Evolutionary conservation across 2,113 vertebrate species (phyloP).

Genomic region (Pavo muticus): DNA sequence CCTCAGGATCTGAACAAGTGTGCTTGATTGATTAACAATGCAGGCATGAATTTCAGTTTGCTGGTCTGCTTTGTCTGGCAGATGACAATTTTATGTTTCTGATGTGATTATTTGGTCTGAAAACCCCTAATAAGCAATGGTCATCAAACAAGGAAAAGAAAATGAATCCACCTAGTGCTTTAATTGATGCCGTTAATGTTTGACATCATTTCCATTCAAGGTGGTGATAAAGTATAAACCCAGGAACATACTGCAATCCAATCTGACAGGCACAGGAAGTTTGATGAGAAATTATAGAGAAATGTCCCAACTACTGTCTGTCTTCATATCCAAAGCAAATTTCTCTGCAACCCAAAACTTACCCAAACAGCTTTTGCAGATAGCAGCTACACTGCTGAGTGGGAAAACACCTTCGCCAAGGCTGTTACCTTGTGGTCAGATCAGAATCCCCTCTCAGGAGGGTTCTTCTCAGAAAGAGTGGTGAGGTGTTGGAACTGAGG

Average conservation of each 20-base stretch:
- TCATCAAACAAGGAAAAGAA: slow-evolving; percentile 8
- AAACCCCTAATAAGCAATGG: slow-evolving; percentile 22
- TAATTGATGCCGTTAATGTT: slow-evolving; percentile 11
- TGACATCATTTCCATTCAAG: slow-evolving; percentile 11
- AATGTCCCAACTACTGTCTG: neutral
- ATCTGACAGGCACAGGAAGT: neutral
- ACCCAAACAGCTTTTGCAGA: neutral
- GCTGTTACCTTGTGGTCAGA: neutral
- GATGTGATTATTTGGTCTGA: slow-evolving; percentile 32
- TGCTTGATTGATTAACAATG: neutral
- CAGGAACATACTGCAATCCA: slow-evolving; percentile 1
- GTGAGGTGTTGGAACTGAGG: too few species aligned
- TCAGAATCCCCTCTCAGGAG: neutral
- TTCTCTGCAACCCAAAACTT: neutral
- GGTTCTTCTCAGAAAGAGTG: too few species aligned
- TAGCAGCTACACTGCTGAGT: neutral
- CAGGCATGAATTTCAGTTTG: slow-evolving; percentile 21
- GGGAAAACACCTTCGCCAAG: neutral
- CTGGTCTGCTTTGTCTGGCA: neutral
- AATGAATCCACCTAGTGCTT: slow-evolving; percentile 38
- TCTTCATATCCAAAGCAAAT: neutral
- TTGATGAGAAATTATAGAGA: neutral
- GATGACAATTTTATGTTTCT: slow-evolving; percentile 15
- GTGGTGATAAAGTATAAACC: neutral
- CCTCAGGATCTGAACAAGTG: neutral